A percentile compares a stretch with the other conserved stretches of the same genome.
Evolutionary conservation across 2,888 invertebrate genomes (phyloP).

Genomic region (Stenchaetothrips biformis): DNA sequence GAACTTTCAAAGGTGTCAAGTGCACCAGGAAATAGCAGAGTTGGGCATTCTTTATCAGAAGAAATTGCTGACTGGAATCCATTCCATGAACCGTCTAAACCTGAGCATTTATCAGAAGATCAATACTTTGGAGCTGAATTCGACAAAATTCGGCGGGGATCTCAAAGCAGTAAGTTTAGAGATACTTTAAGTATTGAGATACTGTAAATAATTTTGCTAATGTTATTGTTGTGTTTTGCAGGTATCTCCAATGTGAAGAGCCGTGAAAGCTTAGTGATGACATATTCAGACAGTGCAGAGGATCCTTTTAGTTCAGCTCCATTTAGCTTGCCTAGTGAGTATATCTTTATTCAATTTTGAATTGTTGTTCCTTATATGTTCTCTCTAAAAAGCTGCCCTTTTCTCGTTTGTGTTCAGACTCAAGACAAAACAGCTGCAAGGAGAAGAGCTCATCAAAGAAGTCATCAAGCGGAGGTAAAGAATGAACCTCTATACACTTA

Average conservation of each 20-base stretch:
- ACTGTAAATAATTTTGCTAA: conserved; percentile 28
- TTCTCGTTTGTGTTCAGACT: conserved; percentile 34
- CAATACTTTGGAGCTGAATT: conserved; percentile 78
- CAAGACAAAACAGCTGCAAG: conserved; percentile 36
- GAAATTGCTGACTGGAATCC: conserved; percentile 78
- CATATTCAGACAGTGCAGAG: conserved; percentile 50
- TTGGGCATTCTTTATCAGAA: conserved; percentile 49
- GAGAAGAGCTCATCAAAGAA: conserved; percentile 35
- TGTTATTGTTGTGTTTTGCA: conserved; percentile 40
- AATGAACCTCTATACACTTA: conserved; percentile 44
- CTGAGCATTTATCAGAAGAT: conserved; percentile 66
- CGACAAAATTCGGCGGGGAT: conserved; percentile 71
- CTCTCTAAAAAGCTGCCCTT: conserved; percentile 25
- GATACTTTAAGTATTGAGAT: background rate
- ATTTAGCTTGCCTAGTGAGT: conserved; percentile 65
- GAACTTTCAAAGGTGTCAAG: conserved; percentile 44
- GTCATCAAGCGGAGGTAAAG: conserved; percentile 46
- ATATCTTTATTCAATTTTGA: conserved; percentile 33
- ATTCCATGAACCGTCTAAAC: conserved; percentile 61
- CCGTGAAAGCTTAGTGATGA: conserved; percentile 63
- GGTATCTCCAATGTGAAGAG: conserved; percentile 65
- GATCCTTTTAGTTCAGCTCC: conserved; percentile 81
- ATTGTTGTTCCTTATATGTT: conserved; percentile 24
- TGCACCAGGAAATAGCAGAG: conserved; percentile 40
- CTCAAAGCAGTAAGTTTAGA: conserved; percentile 64